Base-by-base conservation (phyloP, 2,113 vertebrate genomes). In the Epinephelus fuscoguttatus region DNA sequence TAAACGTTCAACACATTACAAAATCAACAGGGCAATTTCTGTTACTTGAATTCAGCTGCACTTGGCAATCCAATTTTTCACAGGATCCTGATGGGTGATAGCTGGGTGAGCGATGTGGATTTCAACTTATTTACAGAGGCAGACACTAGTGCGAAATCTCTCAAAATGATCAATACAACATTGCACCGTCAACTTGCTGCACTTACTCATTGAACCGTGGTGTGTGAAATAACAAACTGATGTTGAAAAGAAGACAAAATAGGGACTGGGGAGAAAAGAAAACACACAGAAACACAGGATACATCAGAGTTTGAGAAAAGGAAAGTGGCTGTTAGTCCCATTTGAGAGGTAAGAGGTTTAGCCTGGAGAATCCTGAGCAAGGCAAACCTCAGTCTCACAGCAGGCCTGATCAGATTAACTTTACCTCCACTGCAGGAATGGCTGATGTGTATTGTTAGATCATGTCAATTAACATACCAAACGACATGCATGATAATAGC, bases 321-420 rank as follows among this genome's bases (percentile, higher is more conserved):
- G 78, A 80, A 87, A 91, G 79, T 84, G 50, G 33, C 25, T 67
- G 75, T 76, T 72, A 49, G 86, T 72, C 47, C 15, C 40, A 50
- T 71, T 64, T 79, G 61, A 42, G 50, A 79, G 63, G 47, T 85
- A 85, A 92, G 81, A 83, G 87, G 88, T 90, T 93, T 90, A 92
- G 18, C 67, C 19, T 9, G 40, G 49, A 82, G 74, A 71, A 90
- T 82, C 81, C 87, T 37, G n/a, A 86, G 78, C 69, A 40, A 85
- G 7, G 25, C 53, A 60, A 91, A 86, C 81, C 72, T 68, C 47
- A 71, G 77, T 52, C 77, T 78, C 80, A 68, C 80, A 66, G 74
- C 75, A 66, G 73, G 42, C 61, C 64, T 73, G 72, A 88, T 80
- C 75, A 89, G 84, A 88, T 92, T 91, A 88, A 80, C 82, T 37